Percentiles rank a stretch among this genome's conserved stretches.
Evolutionary conservation across 2,888 invertebrate genomes (phyloP).

Genomic region (Pyrrhosoma nymphula): DNA sequence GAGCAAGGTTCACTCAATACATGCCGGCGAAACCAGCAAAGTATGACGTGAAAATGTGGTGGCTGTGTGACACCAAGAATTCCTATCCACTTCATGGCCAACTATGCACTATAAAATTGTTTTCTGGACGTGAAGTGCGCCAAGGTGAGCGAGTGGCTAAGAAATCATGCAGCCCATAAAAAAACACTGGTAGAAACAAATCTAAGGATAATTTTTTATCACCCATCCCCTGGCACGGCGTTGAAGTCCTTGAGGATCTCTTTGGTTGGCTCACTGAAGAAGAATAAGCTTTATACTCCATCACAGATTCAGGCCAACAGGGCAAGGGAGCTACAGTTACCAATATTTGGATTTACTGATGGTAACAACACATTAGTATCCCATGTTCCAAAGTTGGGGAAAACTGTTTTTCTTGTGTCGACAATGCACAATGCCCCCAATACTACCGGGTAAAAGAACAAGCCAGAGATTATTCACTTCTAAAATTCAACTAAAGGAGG

Average conservation of each 20-base stretch:
- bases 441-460: no score
- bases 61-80: not conserved
- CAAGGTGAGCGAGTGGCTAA: slow-evolving; percentile 62
- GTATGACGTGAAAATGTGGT: no score
- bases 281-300: not conserved
- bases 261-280: not conserved
- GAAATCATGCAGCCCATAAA: slow-evolving; percentile 51
- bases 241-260: slow-evolving; percentile 53
- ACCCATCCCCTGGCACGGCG: slow-evolving; percentile 61
- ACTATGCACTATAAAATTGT: not conserved
- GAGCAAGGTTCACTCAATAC: no score
- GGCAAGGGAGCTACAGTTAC: no score
- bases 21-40: no score
- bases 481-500: no score
- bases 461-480: no score
- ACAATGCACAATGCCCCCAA: no score
- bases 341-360: no score
- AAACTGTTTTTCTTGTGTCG: no score
- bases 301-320: not conserved
- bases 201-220: slow-evolving; percentile 69
- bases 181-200: slow-evolving; percentile 67
- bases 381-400: no score
- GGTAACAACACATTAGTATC: no score
- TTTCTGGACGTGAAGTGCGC: not conserved
- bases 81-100: not conserved